Base-by-base conservation (phyloP, 2,797 vertebrate species). In the Ctenosaura bakeri region DNA sequence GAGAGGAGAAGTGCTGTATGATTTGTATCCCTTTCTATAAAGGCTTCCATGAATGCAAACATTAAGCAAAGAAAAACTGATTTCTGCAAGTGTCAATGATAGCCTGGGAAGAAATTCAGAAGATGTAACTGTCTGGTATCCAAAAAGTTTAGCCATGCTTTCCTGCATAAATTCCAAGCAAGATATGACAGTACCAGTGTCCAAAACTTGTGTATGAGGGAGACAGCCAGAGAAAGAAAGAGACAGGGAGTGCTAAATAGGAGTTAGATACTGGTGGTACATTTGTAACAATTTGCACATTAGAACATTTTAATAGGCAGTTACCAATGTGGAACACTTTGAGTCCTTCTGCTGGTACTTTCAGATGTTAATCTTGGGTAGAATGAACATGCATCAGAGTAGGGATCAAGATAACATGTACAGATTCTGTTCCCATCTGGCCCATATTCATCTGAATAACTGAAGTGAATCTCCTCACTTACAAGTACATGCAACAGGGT, bases 11-110 rank as follows among this genome's bases (percentile, higher is more conserved):
- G 20, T 1, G 26, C 24, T 50, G 6, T 85, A 24, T 88, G 89
- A 54, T 86, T 86, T 74, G n/a, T 85, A 42, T 88, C 87, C 56
- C 80, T 91, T 88, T 18, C 42, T 87, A 14, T 81, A 56, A 93
- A 90, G 92, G 90, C 26, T 29, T 86, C 35, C 69, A 79, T 85
- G 91, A 93, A 92, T 93, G 79, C 73, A 93, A 93, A 92, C 93
- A 93, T 90, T 90, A 91, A 93, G 88, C 91, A 92, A 92, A 88
- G 94, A 89, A 90, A 92, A 88, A 56, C 32, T n/a, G 56, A 93
- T 94, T 93, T 85, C 22, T 64, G 35, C 85, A 52, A 85, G 56
- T 94, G 81, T 9, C 82, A 90, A 83, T 91, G 91, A 92, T 90
- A 91, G 52, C 81, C 90, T 94, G 89, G 87, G 85, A 91, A 94